These are phyloP conservation scores for Euwallacea similis DNA, from an alignment of 1,140 invertebrate species.

Conservation along the genomic window DNA sequence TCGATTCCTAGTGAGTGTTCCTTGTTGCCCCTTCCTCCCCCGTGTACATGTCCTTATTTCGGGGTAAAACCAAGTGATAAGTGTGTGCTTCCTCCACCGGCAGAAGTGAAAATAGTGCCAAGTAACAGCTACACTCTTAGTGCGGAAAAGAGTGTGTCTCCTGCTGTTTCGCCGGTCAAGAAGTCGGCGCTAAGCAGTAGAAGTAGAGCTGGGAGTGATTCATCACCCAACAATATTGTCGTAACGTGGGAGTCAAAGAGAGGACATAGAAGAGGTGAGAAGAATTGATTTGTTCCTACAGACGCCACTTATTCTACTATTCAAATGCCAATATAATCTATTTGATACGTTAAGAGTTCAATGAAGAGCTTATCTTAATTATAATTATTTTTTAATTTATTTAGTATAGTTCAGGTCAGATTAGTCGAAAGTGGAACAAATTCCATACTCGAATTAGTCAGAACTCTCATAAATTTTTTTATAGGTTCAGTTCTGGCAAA, in stretches of 20 bases:
- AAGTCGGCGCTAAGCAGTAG: constrained; percentile 30
- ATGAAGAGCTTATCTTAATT: too few relatives aligned
- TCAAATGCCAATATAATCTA: too few relatives aligned
- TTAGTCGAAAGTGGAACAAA: too few relatives aligned
- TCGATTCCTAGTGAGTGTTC: constrained; percentile 38
- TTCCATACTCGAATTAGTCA: too few relatives aligned
- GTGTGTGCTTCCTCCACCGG: constrained; percentile 51
- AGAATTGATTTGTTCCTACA: too few relatives aligned
- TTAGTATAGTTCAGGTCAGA: too few relatives aligned
- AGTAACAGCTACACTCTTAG: constrained; percentile 41
- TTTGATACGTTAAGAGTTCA: too few relatives aligned
- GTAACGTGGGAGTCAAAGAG: constrained; percentile 65
- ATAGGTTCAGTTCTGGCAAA: too few relatives aligned
- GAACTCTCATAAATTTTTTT: too few relatives aligned
- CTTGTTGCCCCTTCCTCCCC: constrained; percentile 63
- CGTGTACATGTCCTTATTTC: constrained; percentile 78
- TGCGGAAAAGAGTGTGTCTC: constrained; percentile 44
- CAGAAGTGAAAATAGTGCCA: constrained; percentile 61
- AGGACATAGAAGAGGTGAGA: constrained; percentile 52
- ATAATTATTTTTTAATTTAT: too few relatives aligned
- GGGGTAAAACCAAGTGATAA: constrained; percentile 62
- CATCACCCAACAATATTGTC: constrained; percentile 52
- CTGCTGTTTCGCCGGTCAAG: constrained; percentile 40
- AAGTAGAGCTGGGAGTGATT: constrained; percentile 42
- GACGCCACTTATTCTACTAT: too few relatives aligned